Evolutionary conservation across 2,113 vertebrate genomes (phyloP).

Genomic region (Phaethornis superciliosus): DNA sequence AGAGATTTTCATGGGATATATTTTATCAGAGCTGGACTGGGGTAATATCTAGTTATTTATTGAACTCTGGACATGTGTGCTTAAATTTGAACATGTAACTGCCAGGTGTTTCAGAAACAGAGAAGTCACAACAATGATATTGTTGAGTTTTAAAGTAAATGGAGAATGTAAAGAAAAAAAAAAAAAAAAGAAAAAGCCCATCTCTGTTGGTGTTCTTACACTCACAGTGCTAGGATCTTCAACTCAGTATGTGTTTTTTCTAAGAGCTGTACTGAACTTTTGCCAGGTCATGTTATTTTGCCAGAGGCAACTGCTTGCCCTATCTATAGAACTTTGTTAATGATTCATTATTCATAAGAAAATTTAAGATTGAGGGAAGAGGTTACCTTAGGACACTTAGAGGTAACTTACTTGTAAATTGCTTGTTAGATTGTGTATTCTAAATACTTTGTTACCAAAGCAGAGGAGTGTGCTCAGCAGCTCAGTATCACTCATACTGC

Average conservation of each 20-base stretch:
- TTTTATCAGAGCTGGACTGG: background rate
- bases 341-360: background rate
- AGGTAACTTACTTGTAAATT: background rate
- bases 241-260: background rate
- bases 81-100: background rate
- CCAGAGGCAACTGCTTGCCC: background rate
- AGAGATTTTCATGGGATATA: too few relatives aligned
- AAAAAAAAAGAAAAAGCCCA: too few relatives aligned
- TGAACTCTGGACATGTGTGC: background rate
- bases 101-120: background rate
- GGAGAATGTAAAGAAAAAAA: background rate
- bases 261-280: background rate
- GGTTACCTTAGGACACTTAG: background rate
- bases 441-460: background rate
- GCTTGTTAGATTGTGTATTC: fast-evolving
- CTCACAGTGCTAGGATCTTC: background rate
- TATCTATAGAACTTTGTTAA: background rate
- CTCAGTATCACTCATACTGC: background rate
- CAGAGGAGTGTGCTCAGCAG: background rate
- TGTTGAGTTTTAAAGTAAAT: background rate
- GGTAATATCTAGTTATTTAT: background rate
- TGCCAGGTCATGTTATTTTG: background rate
- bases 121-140: background rate
- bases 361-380: background rate
- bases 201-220: background rate